Conservation (phyloP, 2,797 vertebrate species). For the Moxostoma hubbsi region DNA sequence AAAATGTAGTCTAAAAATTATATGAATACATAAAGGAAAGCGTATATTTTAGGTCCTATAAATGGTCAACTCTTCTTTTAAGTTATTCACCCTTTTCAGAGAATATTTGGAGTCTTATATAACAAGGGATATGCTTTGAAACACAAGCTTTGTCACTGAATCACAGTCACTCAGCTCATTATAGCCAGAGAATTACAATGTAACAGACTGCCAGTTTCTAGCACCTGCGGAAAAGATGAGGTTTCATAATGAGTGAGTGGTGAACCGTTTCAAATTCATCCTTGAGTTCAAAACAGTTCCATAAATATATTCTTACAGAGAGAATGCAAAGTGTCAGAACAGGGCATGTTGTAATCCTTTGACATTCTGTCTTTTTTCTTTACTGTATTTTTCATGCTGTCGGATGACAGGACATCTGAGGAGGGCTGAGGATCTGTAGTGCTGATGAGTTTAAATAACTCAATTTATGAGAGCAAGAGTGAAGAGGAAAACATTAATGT, state of each 20-base stretch:
- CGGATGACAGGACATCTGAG: no score
- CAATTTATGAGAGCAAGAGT: constrained; percentile 4
- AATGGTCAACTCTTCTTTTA: no score
- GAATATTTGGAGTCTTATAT: constrained; percentile 5
- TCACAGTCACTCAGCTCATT: constrained; percentile 38
- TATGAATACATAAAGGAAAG: no score
- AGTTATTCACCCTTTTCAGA: no score
- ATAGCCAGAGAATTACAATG: constrained; percentile 12
- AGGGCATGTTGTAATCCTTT: not conserved
- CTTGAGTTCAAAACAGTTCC: not conserved
- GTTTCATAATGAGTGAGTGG: constrained; percentile 26
- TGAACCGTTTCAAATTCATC: constrained; percentile 14
- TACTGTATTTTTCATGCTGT: not conserved
- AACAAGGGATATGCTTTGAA: constrained; percentile 10
- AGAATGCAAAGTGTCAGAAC: not conserved
- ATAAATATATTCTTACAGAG: not conserved
- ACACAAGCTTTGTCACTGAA: constrained; percentile 1
- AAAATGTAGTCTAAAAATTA: no score
- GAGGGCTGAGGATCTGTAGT: not conserved
- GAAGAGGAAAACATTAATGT: constrained; percentile 38
- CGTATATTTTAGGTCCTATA: no score
- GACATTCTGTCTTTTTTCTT: not conserved
- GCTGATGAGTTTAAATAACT: constrained; percentile 33
- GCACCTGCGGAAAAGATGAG: constrained; percentile 47
- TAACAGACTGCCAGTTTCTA: constrained; percentile 14